Conservation (phyloP, 2,797 vertebrate genomes). For the Enteromius fasciolatus region DNA sequence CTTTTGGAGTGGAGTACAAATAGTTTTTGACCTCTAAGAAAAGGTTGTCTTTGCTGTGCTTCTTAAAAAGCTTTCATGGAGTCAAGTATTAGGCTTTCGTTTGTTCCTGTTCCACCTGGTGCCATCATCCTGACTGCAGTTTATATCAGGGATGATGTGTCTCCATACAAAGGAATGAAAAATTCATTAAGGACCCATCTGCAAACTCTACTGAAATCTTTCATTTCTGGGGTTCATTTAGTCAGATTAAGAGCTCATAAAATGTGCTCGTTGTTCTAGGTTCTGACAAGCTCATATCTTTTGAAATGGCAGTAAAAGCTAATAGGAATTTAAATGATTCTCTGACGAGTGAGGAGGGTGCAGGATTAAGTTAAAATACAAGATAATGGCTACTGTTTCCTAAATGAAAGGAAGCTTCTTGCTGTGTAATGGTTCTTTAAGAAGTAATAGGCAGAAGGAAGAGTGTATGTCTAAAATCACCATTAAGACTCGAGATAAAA, state of each 20-base stretch:
- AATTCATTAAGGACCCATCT: conserved; percentile 32
- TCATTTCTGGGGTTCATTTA: conserved; percentile 42
- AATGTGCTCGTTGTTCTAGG: conserved; percentile 52
- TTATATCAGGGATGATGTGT: conserved; percentile 29
- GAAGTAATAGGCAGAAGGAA: conserved; percentile 11
- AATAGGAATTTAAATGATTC: conserved; percentile 64
- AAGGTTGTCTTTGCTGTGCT: background rate
- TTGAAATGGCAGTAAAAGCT: conserved; percentile 59
- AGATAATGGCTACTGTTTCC: conserved; percentile 67
- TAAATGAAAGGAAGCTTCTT: conserved; percentile 64
- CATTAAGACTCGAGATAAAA: conserved; percentile 57
- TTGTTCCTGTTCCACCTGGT: conserved; percentile 25
- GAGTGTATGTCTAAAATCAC: conserved; percentile 69
- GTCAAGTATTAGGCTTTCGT: conserved; percentile 5
- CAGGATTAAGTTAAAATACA: conserved; percentile 72
- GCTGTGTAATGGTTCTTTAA: conserved; percentile 71
- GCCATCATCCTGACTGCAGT: conserved; percentile 28
- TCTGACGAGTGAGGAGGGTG: conserved; percentile 71
- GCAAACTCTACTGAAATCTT: conserved; percentile 36
- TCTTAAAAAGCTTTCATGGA: conserved; percentile 36
- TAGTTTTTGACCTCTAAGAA: conserved; percentile 10
- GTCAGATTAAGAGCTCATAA: conserved; percentile 48
- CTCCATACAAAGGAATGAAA: conserved; percentile 33
- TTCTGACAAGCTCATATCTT: conserved; percentile 61
- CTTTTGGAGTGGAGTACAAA: background rate